These are phyloP conservation scores for Muscidifurax raptorellus DNA, from an alignment of 1,140 invertebrate genomes.

Conservation along the genomic window DNA sequence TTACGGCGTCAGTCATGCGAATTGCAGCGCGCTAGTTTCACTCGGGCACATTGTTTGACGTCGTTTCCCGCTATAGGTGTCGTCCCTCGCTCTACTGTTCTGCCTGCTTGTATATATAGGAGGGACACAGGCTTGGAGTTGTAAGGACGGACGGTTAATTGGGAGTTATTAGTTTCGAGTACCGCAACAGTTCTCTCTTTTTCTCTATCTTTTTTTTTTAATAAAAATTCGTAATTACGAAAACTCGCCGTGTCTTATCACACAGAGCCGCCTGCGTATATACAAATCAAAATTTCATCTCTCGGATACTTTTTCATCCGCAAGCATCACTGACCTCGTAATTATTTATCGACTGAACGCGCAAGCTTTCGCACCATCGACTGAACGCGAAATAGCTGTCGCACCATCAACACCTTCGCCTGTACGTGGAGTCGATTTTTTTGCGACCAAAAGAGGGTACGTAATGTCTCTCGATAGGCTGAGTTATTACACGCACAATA, in stretches of 20 bases:
- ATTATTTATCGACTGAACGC: no score
- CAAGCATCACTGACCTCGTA: no score
- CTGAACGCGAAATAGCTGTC: no score
- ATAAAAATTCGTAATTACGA: background rate
- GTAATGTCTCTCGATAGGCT: no score
- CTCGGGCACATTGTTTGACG: slow-evolving; percentile 35
- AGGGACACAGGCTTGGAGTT: background rate
- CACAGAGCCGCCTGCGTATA: no score
- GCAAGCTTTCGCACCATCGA: no score
- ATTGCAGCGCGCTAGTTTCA: background rate
- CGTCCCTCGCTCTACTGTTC: background rate
- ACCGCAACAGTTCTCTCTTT: background rate
- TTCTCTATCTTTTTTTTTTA: background rate
- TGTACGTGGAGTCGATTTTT: no score
- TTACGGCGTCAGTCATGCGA: slow-evolving; percentile 37
- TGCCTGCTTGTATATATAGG: background rate
- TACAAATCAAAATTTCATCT: no score
- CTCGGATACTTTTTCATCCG: no score
- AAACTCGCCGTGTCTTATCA: no score
- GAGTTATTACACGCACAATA: background rate
- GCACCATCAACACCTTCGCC: no score
- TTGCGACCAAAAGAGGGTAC: no score
- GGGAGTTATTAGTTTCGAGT: background rate
- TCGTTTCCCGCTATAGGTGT: background rate
- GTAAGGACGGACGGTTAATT: slow-evolving; percentile 11